phyloP scores from a whole-genome alignment of 2,888 invertebrate species.

The Cyclophora albipunctata region DNA sequence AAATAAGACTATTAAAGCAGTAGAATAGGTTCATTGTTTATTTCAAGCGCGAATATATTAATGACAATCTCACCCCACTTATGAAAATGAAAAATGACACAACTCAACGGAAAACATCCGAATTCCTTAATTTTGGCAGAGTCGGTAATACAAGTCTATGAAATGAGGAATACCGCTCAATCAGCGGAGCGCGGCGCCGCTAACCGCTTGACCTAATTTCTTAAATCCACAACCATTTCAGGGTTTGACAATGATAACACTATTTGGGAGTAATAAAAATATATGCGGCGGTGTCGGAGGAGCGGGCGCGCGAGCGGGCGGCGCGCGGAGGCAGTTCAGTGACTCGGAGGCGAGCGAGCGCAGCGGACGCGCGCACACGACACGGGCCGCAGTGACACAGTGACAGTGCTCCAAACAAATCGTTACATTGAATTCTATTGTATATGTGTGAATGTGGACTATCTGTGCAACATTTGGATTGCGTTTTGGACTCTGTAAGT shows the following conservation, averaged over 20 bases:
- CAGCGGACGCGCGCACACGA: constrained; percentile 37
- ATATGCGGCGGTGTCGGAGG: constrained; percentile 47
- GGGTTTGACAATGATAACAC: constrained; percentile 61
- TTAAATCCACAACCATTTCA: constrained; percentile 53
- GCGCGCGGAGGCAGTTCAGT: constrained; percentile 55
- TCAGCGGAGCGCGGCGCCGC: constrained; percentile 17
- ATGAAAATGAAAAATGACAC: no score
- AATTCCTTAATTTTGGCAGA: no score
- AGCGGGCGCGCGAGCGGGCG: constrained; percentile 36
- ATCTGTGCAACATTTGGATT: constrained; percentile 64
- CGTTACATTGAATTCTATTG: constrained; percentile 20
- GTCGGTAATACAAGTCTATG: no score
- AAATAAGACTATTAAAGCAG: no score
- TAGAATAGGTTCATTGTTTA: no score
- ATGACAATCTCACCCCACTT: no score
- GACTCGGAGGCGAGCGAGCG: constrained; percentile 51
- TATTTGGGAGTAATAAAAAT: constrained; percentile 50
- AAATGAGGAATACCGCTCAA: constrained; percentile 2
- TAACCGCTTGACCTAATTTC: constrained; percentile 58
- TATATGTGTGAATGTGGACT: constrained; percentile 51
- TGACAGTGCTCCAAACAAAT: constrained; percentile 1
- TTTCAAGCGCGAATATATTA: no score
- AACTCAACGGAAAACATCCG: no score
- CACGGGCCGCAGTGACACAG: constrained; percentile 49
- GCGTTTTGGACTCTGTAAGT: constrained; percentile 68